Evolutionary conservation across 2,113 vertebrate genomes (phyloP), one percentile per base, ranked within the genome.

Genomic region (Cnemophilus loriae): DNA sequence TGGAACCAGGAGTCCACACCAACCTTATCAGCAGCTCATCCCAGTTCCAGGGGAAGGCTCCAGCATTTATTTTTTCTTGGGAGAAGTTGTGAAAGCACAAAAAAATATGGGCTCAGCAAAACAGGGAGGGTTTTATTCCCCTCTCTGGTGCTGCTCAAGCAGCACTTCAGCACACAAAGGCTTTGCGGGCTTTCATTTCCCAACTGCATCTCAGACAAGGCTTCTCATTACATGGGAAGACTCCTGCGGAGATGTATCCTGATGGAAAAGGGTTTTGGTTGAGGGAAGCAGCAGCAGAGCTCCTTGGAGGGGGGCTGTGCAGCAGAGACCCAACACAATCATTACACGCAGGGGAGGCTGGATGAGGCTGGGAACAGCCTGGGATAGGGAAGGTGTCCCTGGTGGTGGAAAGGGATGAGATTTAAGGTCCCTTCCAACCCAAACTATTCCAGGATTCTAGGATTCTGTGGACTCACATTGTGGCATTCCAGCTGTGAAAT

Each of bases 351-450:
- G 9, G 39, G 18, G 27, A 42, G 49, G 18, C 1, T 42, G 79
- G 37, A 28, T 16, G 46, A 26, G 37, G 50, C 32, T 37, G 7
- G 50, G 70, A 35, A 21, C 8, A 23, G 0, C 22, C 55, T 35
- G 49, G 35, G 26, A 3, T 7, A 5, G 70, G 55, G 47, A 27
- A 23, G 11, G 35, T 30, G 61, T 19, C n/a, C 74, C 47, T n/a
- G 47, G 3, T n/a, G 17, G 1, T 23, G 47, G 49, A 42, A 49
- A 0, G 0, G 50, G 32, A 7, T 24, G 4, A 49, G 27, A 7
- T 42, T 56, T 20, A 42, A 63, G 37, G 10, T 37, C 26, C 15
- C 32, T 63, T 42, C 35, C 47, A 49, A 32, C 17, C 42, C 56
- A 20, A 16, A 13, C 8, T 12, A 3, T 49, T 28, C n/a, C 2